A percentile compares a stretch with the other conserved stretches of the same genome.
Conservation (phyloP, 2,888 invertebrate species). For the Diogma glabrata region DNA sequence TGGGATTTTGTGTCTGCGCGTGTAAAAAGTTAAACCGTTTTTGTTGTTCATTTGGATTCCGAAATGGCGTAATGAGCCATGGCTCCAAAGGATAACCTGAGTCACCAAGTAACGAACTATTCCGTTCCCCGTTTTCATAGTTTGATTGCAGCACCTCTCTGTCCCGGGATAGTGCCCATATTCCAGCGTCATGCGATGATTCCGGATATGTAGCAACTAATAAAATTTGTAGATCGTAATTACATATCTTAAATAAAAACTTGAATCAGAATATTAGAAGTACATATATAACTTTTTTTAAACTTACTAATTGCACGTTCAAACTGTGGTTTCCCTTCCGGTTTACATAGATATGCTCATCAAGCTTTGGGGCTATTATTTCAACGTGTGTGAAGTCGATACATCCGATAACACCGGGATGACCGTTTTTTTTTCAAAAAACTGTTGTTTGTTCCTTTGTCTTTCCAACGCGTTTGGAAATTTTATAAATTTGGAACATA, state of each 20-base stretch:
- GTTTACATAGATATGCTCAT: too few relatives aligned
- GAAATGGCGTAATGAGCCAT: neutral
- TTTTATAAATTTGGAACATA: neutral
- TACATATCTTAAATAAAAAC: slow-evolving; percentile 1
- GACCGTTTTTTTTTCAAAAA: neutral
- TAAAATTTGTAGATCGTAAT: neutral
- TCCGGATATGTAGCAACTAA: neutral
- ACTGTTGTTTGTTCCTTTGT: neutral
- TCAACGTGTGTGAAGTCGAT: neutral
- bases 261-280: too few relatives aligned
- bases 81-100: neutral
- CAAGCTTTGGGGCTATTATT: too few relatives aligned
- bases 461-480: neutral
- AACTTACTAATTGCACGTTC: too few relatives aligned
- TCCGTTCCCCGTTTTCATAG: neutral
- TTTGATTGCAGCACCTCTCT: neutral
- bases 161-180: neutral
- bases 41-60: neutral
- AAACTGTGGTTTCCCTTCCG: too few relatives aligned
- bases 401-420: neutral
- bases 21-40: neutral
- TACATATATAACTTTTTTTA: too few relatives aligned
- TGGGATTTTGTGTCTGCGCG: too few relatives aligned
- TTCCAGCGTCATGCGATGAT: neutral
- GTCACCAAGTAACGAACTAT: neutral